phyloP scores from a whole-genome alignment of 2,888 invertebrate genomes.

The Dastarcus helophoroides region DNA sequence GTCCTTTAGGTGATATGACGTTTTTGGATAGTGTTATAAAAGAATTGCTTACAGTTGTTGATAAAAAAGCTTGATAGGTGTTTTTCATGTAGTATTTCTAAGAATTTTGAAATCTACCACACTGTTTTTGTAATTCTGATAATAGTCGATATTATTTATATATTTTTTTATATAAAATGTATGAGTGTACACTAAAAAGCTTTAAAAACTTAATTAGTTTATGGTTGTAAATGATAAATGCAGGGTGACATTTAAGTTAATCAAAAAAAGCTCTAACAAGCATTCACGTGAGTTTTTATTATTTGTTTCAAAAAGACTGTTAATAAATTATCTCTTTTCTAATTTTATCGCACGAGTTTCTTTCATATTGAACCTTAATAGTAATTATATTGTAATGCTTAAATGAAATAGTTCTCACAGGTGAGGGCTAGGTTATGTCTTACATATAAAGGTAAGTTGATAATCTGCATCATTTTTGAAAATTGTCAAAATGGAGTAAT shows the following conservation, averaged over 20 bases:
- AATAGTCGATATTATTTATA: constrained; percentile 6
- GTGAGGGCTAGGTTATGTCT: not conserved
- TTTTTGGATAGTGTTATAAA: constrained; percentile 32
- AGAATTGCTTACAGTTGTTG: constrained; percentile 33
- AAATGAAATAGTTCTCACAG: no score
- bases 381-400: no score
- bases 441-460: not conserved
- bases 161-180: constrained; percentile 8
- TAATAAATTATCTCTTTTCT: constrained; percentile 20
- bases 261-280: not conserved
- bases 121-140: no score
- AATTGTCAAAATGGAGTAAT: no score
- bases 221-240: constrained; percentile 8
- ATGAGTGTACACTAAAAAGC: constrained; percentile 10
- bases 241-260: not conserved
- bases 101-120: no score
- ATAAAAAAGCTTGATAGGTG: constrained; percentile 28
- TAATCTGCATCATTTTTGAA: not conserved
- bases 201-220: constrained; percentile 9
- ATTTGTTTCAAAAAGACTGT: constrained; percentile 18
- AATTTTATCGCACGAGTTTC: constrained; percentile 7
- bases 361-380: no score
- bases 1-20: constrained; percentile 29
- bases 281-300: constrained; percentile 1
- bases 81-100: constrained; percentile 10